A percentile compares a stretch with the other conserved stretches of the same genome.
Evolutionary conservation across 2,113 vertebrate genomes (phyloP).

Genomic region (Lanius ludovicianus): DNA sequence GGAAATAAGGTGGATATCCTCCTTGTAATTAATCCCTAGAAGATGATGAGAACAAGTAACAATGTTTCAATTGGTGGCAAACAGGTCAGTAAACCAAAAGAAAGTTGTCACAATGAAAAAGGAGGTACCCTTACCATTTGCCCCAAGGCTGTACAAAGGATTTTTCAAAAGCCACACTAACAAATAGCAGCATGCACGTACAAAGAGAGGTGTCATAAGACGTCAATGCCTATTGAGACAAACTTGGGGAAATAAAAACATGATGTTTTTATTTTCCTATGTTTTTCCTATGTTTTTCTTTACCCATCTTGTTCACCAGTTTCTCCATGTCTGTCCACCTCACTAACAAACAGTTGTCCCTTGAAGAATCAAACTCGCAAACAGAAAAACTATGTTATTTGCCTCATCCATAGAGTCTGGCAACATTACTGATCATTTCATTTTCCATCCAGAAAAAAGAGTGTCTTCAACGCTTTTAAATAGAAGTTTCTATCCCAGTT

Average conservation of each 20-base stretch:
- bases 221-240: not conserved
- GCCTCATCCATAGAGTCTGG: not conserved
- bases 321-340: not conserved
- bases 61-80: not conserved
- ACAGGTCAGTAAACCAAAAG: not conserved
- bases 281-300: not conserved
- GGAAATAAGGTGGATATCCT: not conserved
- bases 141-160: not conserved
- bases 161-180: not conserved
- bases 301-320: not conserved
- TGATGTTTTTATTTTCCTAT: no score
- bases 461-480: not conserved
- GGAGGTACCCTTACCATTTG: not conserved
- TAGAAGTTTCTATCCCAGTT: not conserved
- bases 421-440: not conserved
- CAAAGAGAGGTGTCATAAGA: not conserved
- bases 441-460: not conserved
- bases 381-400: not conserved
- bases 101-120: not conserved
- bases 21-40: not conserved
- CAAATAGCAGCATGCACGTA: accelerated
- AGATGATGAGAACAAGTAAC: not conserved
- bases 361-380: not conserved
- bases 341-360: not conserved
- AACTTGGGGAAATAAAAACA: accelerated